Evolutionary conservation across 2,113 vertebrate species (phyloP).

Genomic region (Upupa epops): DNA sequence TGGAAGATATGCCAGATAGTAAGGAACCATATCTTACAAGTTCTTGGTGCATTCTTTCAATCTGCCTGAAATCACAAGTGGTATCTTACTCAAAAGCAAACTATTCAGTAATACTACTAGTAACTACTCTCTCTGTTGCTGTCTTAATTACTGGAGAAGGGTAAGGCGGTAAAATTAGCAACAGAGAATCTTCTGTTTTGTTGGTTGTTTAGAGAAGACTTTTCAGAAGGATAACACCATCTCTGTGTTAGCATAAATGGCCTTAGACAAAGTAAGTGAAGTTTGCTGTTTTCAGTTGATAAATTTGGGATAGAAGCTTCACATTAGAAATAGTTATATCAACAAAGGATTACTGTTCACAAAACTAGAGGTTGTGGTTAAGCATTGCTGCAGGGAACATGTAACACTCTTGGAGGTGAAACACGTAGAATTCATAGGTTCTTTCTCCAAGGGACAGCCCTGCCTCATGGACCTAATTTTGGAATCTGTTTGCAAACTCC

Average conservation of each 20-base stretch:
- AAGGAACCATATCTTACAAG: conserved; percentile 33
- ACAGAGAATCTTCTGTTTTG: not conserved
- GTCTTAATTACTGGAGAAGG: not conserved
- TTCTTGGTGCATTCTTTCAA: not conserved
- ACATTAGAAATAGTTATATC: not conserved
- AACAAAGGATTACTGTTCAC: not conserved
- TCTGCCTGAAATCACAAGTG: not conserved
- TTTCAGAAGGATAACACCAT: not conserved
- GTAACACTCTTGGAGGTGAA: not conserved
- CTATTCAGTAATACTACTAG: not conserved
- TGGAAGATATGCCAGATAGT: conserved; percentile 90
- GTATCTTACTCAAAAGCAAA: not conserved
- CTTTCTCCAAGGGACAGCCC: not conserved
- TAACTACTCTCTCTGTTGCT: not conserved
- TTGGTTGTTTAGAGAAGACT: not conserved
- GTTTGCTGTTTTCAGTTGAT: not conserved
- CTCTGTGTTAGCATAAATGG: not conserved
- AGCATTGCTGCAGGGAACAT: not conserved
- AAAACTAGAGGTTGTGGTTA: not conserved
- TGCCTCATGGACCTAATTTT: not conserved
- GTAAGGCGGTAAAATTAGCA: not conserved
- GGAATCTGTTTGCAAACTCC: not conserved
- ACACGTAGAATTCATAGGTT: not conserved
- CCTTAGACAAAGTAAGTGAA: not conserved
- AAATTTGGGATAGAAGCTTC: not conserved